phyloP scores from a whole-genome alignment of 2,888 invertebrate species.

The Lordiphosa andalusiaca region DNA sequence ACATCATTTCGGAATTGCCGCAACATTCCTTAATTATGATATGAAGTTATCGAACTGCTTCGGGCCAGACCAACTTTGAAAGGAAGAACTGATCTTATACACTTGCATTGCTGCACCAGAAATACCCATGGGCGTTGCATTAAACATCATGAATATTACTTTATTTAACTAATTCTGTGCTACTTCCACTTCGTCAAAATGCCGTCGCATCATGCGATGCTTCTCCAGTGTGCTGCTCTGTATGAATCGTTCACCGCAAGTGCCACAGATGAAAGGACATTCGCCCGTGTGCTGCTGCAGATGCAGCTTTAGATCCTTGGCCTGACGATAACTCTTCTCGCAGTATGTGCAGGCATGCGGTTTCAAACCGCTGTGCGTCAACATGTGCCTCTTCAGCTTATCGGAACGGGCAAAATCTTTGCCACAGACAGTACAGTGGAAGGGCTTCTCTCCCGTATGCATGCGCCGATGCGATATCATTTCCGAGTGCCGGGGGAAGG shows the following conservation, averaged over 20 bases:
- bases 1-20: too few relatives aligned
- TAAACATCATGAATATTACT: background rate
- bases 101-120: too few relatives aligned
- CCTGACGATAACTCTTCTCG: constrained; percentile 83
- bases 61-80: too few relatives aligned
- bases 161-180: constrained; percentile 10
- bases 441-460: constrained; percentile 85
- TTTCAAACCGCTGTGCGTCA: constrained; percentile 81
- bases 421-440: constrained; percentile 83
- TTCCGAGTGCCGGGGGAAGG: constrained; percentile 83
- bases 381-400: constrained; percentile 82
- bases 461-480: constrained; percentile 84
- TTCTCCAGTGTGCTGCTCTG: constrained; percentile 85
- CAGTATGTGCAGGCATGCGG: constrained; percentile 83
- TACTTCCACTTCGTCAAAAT: constrained; percentile 60
- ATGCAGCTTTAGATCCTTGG: constrained; percentile 86
- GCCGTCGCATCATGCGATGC: constrained; percentile 82
- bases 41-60: too few relatives aligned
- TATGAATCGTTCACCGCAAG: constrained; percentile 80
- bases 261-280: constrained; percentile 61
- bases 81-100: too few relatives aligned
- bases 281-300: constrained; percentile 85
- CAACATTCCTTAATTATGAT: too few relatives aligned
- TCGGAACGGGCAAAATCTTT: constrained; percentile 82
- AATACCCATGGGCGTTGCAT: too few relatives aligned